Evolutionary conservation across 2,113 vertebrate species (phyloP), one percentile per base, ranked within the genome.

Genomic region (Herpetotheres cachinnans): DNA sequence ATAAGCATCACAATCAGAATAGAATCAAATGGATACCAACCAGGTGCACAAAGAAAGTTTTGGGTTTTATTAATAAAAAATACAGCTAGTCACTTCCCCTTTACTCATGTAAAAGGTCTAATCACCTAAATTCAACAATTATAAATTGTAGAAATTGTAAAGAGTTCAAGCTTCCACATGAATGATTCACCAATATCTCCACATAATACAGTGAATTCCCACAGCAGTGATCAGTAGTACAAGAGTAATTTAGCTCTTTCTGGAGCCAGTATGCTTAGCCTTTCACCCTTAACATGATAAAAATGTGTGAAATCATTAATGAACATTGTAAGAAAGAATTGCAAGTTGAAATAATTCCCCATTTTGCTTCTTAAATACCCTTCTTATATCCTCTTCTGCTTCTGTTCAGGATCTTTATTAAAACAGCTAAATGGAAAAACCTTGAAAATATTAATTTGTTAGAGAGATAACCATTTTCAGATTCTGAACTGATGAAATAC

Each of bases 301-400:
- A 81, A 94, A 63, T 13, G 46, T 61, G 67, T 47, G 49, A 80
- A 88, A 88, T 73, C 29, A 52, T 46, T 83, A 86, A 85, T 73
- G 79, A 94, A 42, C 18, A 34, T 9, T 61, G 11, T 61, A 44
- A 44, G 22, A 73, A 82, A 62, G 27, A 87, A 72, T 3, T 62
- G 6, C 13, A 24, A 66, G 30, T 55, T 67, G 30, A 95, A 80
- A 34, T 71, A 65, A 78, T 78, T 56, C 32, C 65, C 42, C 13
- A n/a, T 71, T 91, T 62, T 71, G 32, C 50, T 85, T 65, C n/a
- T 71, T 63, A 55, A 74, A 52, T 12, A 69, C 25, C 71, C 13
- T 42, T 82, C 49, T 70, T 46, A 16, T 20, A 82, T 38, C 10
- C 20, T 25, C 30, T 72, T 46, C 73, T 63, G 52, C 63, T 72